Base-by-base conservation (phyloP, 2,888 invertebrate genomes). In the Orthonevra nobilis region DNA sequence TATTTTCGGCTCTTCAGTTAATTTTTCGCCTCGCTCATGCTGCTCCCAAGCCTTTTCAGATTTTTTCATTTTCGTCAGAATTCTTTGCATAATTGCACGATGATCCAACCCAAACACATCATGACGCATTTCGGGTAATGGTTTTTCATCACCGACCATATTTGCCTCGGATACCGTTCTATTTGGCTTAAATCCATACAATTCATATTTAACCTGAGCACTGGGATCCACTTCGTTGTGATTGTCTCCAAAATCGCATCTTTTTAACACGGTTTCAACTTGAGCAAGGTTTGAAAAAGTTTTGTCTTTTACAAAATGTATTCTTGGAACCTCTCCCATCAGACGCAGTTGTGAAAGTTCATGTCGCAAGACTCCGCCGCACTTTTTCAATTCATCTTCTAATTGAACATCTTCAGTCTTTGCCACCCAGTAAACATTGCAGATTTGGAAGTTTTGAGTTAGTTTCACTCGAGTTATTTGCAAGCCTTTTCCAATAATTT, bases 391-490 rank as follows among this genome's bases (percentile, higher is more conserved):
- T 44, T 91, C 89, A 1, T 87, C 86, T 83, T 93, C 92, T 81
- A 93, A 91, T 14, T 88, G 86, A 1, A 86, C 83, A 75, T 85
- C 84, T 2, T 20, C 56, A 0, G 77, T 91, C 84, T 90, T 92
- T 50, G 92, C 90, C 40, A 92, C 87, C 95, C 95, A 96, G 85
- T 90, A 95, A 0, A 96, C 92, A 86, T 93, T 93, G 0, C 96
- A 88, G 6, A 89, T 87, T 15, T 91, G 89, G 83, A 93, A 93
- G 86, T 95, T 93, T 42, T 91, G 88, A 0, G 92, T 89, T 2
- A 95, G 90, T 86, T 92, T 91, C 73, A 93, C 94, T 84, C 91
- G 91, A n/a, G 93, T 92, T 77, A 96, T 91, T 89, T 95, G 94
- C 52, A 87, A 90, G 6, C 93, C 92, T 81, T 90, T 90, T 5